Conservation (phyloP, 2,888 invertebrate genomes). For the Opisthograptis luteolata region DNA sequence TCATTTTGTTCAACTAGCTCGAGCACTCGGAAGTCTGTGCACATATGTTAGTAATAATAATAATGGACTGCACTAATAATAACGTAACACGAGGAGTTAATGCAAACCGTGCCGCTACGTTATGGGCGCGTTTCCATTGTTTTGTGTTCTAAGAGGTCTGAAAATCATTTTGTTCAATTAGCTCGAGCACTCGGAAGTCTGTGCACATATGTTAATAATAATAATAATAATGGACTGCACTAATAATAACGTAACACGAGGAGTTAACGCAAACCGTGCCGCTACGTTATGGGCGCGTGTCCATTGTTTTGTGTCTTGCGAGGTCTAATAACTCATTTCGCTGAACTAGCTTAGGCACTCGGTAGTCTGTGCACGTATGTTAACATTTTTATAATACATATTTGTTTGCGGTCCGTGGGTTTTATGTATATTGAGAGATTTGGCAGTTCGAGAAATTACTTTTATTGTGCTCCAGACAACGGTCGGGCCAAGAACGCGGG, state of each 20-base stretch:
- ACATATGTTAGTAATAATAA: slow-evolving; percentile 37
- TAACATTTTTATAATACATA: no score
- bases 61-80: slow-evolving; percentile 40
- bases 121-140: slow-evolving; percentile 36
- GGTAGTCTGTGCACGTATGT: no score
- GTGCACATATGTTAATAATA: neutral
- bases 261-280: slow-evolving; percentile 37
- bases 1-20: no score
- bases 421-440: no score
- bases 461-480: no score
- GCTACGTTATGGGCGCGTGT: slow-evolving; percentile 18
- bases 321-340: no score
- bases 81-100: slow-evolving; percentile 38
- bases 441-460: no score
- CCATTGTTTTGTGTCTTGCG: slow-evolving; percentile 29
- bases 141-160: neutral
- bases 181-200: neutral
- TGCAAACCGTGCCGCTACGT: slow-evolving; percentile 32
- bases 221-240: slow-evolving; percentile 38
- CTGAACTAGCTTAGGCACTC: no score
- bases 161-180: no score
- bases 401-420: no score
- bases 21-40: slow-evolving; percentile 16
- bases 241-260: slow-evolving; percentile 43
- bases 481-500: no score